A percentile compares a stretch with the other conserved stretches of the same genome.
These are phyloP conservation scores for Fopius arisanus DNA, from an alignment of 1,140 invertebrate genomes.

Conservation along the genomic window DNA sequence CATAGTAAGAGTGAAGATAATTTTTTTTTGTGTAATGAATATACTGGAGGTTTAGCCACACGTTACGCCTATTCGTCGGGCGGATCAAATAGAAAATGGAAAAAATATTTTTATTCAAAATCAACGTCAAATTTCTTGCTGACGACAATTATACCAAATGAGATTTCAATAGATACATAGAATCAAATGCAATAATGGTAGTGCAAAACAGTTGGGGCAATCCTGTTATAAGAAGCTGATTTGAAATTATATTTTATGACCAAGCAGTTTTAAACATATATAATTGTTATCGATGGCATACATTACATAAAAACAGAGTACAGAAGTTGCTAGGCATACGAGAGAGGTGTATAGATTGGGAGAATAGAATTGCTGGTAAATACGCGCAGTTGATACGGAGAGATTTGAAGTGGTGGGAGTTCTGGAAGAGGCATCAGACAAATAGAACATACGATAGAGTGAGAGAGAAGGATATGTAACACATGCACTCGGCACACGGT, in stretches of 20 bases:
- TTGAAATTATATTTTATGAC: slow-evolving; percentile 57
- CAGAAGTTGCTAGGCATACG: slow-evolving; percentile 17
- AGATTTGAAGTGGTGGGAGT: slow-evolving; percentile 28
- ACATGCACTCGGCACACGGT: slow-evolving; percentile 60
- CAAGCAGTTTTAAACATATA: slow-evolving; percentile 60
- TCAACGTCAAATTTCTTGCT: too few species aligned
- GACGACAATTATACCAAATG: too few species aligned
- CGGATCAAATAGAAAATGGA: too few species aligned
- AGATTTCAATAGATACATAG: too few species aligned
- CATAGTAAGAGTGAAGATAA: too few species aligned
- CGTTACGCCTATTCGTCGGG: too few species aligned
- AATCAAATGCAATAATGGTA: too few species aligned
- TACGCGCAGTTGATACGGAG: slow-evolving; percentile 16
- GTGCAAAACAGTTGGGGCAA: too few species aligned
- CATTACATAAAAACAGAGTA: slow-evolving; percentile 53
- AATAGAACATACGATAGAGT: not conserved
- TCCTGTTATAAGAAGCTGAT: not conserved
- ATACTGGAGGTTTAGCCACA: too few species aligned
- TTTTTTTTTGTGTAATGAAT: too few species aligned
- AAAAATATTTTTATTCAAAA: too few species aligned
- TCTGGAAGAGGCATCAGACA: slow-evolving; percentile 32
- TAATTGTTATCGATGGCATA: slow-evolving; percentile 60
- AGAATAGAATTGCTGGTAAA: slow-evolving; percentile 9
- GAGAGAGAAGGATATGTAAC: slow-evolving; percentile 49
- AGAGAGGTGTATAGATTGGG: not conserved